phyloP scores from a whole-genome alignment of 2,113 vertebrate species.

The Malurus elegans region DNA sequence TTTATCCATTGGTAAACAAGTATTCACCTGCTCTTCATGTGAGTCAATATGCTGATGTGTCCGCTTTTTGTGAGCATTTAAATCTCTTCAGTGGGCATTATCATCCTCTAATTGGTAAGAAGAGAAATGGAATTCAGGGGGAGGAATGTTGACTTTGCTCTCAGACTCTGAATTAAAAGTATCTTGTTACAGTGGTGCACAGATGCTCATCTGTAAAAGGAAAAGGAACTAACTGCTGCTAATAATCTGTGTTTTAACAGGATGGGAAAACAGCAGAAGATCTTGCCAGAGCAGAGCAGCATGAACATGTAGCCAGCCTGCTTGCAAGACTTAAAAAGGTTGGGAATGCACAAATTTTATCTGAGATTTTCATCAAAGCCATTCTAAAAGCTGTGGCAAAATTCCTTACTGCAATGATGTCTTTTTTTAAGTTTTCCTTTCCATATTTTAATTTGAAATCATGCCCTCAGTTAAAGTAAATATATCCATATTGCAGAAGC shows the following conservation, averaged over 20 bases:
- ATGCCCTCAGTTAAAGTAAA: neutral
- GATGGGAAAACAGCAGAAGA: conserved; percentile 95
- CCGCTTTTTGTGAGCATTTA: neutral
- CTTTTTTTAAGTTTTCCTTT: neutral
- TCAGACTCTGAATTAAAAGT: neutral
- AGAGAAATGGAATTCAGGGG: neutral
- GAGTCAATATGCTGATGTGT: neutral
- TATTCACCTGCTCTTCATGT: neutral
- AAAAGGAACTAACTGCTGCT: neutral
- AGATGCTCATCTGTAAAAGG: neutral
- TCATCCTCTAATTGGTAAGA: neutral
- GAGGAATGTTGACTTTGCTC: neutral
- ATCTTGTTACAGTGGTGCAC: neutral
- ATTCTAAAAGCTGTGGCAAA: neutral
- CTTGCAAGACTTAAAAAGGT: conserved; percentile 93
- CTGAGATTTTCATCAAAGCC: neutral
- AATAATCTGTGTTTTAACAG: conserved; percentile 70
- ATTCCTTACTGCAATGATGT: neutral
- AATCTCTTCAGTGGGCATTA: neutral
- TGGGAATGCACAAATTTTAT: neutral
- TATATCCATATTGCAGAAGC: neutral
- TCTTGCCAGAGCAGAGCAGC: conserved; percentile 83
- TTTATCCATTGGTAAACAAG: neutral
- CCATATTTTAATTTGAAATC: neutral
- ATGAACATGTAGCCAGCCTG: conserved; percentile 82